Conservation (phyloP, 2,888 invertebrate genomes). For the Tanytarsus gracilentus region DNA sequence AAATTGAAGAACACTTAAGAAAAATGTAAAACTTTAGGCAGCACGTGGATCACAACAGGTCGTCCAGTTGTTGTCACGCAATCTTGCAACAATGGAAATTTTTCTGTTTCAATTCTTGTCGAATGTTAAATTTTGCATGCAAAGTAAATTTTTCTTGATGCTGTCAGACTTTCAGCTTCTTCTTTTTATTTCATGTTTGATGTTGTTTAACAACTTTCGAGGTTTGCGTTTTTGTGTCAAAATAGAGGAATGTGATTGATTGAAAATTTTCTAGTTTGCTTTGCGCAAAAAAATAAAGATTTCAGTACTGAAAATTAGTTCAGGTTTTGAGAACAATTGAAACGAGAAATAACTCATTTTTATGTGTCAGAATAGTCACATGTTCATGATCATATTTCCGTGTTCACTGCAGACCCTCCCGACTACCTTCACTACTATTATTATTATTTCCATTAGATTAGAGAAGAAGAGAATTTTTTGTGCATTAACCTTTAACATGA, state of each 20-base stretch:
- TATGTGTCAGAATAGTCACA: neutral
- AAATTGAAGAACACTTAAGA: no score
- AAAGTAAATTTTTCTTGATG: neutral
- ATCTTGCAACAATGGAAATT: no score
- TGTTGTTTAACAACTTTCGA: neutral
- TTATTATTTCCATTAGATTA: neutral
- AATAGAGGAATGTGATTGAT: conserved; percentile 13
- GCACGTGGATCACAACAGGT: conserved; percentile 7
- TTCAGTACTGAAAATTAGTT: neutral
- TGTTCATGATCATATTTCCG: neutral
- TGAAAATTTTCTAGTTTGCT: neutral
- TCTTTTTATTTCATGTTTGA: neutral
- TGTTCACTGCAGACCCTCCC: neutral
- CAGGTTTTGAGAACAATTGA: conserved; percentile 10
- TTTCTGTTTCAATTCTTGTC: neutral
- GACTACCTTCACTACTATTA: neutral
- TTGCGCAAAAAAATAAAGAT: neutral
- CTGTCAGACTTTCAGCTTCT: neutral
- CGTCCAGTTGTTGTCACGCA: conserved; percentile 9
- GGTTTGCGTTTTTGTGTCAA: neutral
- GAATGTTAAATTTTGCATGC: neutral
- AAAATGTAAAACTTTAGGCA: no score
- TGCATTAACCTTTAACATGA: conserved; percentile 9
- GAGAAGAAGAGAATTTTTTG: neutral
- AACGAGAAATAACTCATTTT: conserved; percentile 7